Conservation (phyloP, 2,797 vertebrate species). For the Hemibagrus guttatus region DNA sequence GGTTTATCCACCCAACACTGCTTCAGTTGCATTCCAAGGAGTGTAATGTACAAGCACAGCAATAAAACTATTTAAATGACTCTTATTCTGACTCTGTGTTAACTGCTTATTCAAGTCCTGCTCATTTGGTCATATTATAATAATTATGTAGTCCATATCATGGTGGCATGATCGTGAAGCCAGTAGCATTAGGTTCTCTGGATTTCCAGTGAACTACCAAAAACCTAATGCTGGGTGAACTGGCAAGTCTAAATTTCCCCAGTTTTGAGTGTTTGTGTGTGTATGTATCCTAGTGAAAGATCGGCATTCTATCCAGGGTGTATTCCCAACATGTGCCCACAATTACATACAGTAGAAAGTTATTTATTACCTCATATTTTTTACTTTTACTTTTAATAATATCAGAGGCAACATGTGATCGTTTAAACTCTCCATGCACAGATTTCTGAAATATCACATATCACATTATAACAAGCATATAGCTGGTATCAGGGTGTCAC, state of each 20-base stretch:
- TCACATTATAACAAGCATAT: background rate
- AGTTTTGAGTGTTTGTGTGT: background rate
- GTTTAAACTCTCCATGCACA: no score
- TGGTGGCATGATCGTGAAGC: background rate
- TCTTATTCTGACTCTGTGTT: conserved; percentile 5
- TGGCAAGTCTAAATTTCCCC: background rate
- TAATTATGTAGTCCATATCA: background rate
- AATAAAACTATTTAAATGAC: conserved; percentile 75
- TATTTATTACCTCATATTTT: no score
- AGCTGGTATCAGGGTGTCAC: background rate
- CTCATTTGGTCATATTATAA: background rate
- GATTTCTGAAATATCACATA: no score
- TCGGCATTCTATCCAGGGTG: background rate
- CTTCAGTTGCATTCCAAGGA: conserved; percentile 65
- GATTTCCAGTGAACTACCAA: background rate
- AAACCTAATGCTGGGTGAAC: background rate
- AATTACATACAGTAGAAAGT: no score
- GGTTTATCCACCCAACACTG: conserved; percentile 63
- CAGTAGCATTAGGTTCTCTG: background rate
- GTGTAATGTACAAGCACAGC: conserved; percentile 72
- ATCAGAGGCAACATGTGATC: no score
- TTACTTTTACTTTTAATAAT: no score
- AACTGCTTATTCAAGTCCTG: conserved; percentile 1
- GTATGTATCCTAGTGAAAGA: background rate
- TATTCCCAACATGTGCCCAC: no score